Evolutionary conservation across 2,797 vertebrate genomes (phyloP).

Genomic region (Enteromius fasciolatus): DNA sequence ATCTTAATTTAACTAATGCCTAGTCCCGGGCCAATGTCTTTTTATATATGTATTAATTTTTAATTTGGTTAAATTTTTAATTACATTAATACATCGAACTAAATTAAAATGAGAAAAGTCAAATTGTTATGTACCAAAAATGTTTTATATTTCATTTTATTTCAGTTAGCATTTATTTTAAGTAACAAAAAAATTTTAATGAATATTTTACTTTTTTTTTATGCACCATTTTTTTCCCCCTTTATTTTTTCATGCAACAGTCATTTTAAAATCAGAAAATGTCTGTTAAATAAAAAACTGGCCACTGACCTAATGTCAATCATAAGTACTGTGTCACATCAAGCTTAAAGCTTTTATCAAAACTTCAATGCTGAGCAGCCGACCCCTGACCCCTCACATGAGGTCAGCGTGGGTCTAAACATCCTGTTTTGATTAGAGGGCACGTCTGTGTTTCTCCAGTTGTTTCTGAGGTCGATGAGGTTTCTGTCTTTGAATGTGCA

Average conservation of each 20-base stretch:
- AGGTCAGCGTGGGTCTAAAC: constrained; percentile 48
- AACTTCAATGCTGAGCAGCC: constrained; percentile 16
- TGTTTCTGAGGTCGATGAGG: constrained; percentile 25
- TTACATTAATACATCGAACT: not conserved
- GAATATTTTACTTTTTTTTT: too few species aligned
- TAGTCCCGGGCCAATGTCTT: too few species aligned
- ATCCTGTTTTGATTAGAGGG: constrained; percentile 60
- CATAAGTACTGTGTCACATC: not conserved
- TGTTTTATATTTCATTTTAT: not conserved
- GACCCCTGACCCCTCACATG: constrained; percentile 62
- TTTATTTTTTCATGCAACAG: not conserved
- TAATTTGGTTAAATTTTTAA: not conserved
- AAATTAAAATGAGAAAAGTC: not conserved
- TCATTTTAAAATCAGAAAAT: not conserved
- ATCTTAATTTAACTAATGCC: too few species aligned
- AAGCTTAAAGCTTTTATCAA: not conserved
- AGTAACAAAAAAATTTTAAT: not conserved
- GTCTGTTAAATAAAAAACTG: not conserved
- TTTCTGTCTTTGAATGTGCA: constrained; percentile 5
- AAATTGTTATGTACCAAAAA: not conserved
- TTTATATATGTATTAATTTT: not conserved
- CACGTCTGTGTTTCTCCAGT: constrained; percentile 52
- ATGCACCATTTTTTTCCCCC: too few species aligned
- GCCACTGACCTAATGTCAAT: not conserved
- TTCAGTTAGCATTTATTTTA: not conserved